Percentiles rank a stretch among this genome's conserved stretches.
Evolutionary conservation across 2,797 vertebrate species (phyloP).

Genomic region (Lepidocolaptes lacrymiger): DNA sequence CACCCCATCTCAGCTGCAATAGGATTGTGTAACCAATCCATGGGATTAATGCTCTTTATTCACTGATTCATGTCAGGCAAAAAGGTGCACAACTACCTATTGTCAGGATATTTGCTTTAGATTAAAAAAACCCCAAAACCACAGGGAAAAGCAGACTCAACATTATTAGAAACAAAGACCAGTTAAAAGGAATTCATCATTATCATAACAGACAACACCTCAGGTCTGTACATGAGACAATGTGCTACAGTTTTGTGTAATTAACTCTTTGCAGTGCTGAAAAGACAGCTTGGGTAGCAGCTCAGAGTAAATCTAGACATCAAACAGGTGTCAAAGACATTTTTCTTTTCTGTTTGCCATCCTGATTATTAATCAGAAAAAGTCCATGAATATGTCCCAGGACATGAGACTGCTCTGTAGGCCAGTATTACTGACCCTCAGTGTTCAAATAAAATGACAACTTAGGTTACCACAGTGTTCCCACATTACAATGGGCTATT

Average conservation of each 20-base stretch:
- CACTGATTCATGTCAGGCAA: background rate
- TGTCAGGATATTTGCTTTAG: background rate
- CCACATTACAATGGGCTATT: background rate
- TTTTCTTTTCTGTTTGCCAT: background rate
- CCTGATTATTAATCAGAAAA: background rate
- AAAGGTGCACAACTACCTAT: background rate
- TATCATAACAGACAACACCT: background rate
- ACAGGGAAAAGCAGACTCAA: background rate
- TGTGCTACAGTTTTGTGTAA: background rate
- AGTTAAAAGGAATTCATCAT: background rate
- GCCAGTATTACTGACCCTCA: background rate
- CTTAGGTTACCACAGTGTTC: background rate
- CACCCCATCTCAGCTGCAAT: background rate
- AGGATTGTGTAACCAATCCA: background rate
- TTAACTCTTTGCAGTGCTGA: background rate
- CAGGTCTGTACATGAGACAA: background rate
- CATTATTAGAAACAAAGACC: background rate
- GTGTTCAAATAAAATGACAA: rapidly evolving
- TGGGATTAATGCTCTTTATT: background rate
- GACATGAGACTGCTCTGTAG: background rate
- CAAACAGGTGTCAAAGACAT: background rate
- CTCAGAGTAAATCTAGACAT: background rate
- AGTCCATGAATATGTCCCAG: background rate
- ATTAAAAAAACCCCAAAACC: background rate
- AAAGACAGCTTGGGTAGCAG: background rate